Evolutionary conservation across 1,140 invertebrate genomes (phyloP).

Genomic region (Drosophila pallidifrons): DNA sequence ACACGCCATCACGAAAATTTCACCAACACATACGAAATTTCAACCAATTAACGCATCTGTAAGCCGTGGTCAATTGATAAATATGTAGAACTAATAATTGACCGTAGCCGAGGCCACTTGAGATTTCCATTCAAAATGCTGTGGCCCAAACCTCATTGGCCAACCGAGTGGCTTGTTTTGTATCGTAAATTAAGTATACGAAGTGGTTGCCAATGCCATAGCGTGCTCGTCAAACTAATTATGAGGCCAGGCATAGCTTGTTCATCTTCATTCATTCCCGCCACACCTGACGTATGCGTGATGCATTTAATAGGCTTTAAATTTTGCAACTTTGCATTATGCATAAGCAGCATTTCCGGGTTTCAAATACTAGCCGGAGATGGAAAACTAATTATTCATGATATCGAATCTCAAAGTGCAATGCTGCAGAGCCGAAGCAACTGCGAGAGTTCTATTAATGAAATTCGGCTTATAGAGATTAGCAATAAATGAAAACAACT

Average conservation of each 20-base stretch:
- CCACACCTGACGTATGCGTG: slow-evolving; percentile 10
- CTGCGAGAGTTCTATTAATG: neutral
- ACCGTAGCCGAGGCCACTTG: neutral
- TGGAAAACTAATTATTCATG: slow-evolving; percentile 24
- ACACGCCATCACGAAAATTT: slow-evolving; percentile 61
- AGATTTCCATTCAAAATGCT: slow-evolving; percentile 3
- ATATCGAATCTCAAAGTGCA: neutral
- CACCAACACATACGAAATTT: slow-evolving; percentile 34
- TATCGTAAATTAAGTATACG: slow-evolving; percentile 26
- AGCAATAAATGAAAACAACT: neutral
- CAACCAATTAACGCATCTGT: slow-evolving; percentile 48
- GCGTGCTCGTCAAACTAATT: slow-evolving; percentile 10
- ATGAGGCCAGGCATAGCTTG: slow-evolving; percentile 14
- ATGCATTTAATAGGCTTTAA: neutral
- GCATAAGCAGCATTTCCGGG: slow-evolving; percentile 23
- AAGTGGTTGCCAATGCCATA: slow-evolving; percentile 26
- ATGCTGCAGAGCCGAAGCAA: neutral
- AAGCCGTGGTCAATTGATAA: slow-evolving; percentile 46
- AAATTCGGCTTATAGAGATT: neutral
- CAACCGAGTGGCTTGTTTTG: slow-evolving; percentile 23
- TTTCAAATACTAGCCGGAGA: slow-evolving; percentile 6
- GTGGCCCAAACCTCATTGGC: neutral
- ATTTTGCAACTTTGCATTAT: slow-evolving; percentile 1
- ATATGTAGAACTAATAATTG: slow-evolving; percentile 49
- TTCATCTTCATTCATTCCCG: slow-evolving; percentile 1